phyloP scores from a whole-genome alignment of 2,797 vertebrate species.

The Sebastiscus tertius region DNA sequence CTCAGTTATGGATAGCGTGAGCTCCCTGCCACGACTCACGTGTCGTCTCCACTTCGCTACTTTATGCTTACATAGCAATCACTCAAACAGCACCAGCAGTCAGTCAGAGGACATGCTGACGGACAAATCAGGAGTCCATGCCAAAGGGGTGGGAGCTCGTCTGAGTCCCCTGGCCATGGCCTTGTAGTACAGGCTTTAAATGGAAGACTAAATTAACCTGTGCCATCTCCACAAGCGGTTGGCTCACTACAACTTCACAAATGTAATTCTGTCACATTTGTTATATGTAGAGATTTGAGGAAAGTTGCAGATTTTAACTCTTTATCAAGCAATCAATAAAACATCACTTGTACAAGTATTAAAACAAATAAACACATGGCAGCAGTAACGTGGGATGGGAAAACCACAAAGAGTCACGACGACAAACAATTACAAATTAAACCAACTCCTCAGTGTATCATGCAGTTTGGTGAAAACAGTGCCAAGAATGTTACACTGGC shows the following conservation, averaged over 20 bases:
- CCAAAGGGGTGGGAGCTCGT: neutral
- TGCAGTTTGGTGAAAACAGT: neutral
- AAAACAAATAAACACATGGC: neutral
- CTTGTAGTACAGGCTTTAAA: neutral
- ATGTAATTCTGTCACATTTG: neutral
- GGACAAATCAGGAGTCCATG: neutral
- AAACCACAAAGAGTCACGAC: neutral
- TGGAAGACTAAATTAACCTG: neutral
- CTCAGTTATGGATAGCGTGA: constrained; percentile 7
- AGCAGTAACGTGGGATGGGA: neutral
- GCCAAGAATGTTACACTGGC: neutral
- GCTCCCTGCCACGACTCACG: constrained; percentile 37
- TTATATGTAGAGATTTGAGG: neutral
- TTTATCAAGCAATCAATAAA: neutral
- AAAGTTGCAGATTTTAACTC: neutral
- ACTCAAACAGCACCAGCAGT: constrained; percentile 9
- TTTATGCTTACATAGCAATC: constrained; percentile 36
- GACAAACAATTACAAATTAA: neutral
- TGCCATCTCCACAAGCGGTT: neutral
- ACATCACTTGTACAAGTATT: neutral
- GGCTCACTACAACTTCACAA: neutral
- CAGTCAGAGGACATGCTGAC: neutral
- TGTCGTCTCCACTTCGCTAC: constrained; percentile 36
- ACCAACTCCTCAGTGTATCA: fast-evolving
- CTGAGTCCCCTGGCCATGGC: neutral